These are phyloP conservation scores for Lycocerus yunnanus DNA, from an alignment of 2,888 invertebrate species.

Conservation along the genomic window DNA sequence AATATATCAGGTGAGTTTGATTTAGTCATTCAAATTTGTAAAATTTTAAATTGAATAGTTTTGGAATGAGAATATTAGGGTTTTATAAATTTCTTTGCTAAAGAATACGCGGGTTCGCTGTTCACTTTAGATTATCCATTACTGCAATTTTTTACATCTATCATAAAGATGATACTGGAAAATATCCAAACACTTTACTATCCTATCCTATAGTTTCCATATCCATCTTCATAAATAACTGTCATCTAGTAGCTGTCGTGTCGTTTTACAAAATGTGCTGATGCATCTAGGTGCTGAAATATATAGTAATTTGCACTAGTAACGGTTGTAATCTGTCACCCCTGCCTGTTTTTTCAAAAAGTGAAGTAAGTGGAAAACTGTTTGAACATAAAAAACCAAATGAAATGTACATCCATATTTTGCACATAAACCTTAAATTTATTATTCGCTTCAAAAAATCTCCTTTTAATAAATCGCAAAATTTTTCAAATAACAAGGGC, in stretches of 20 bases:
- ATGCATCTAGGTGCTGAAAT: constrained; percentile 17
- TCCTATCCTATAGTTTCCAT: not conserved
- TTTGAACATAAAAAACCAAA: not conserved
- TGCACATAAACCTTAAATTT: not conserved
- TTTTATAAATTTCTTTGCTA: not conserved
- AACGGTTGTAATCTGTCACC: constrained; percentile 16
- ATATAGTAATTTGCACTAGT: constrained; percentile 18
- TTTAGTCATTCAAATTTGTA: not conserved
- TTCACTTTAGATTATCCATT: not conserved
- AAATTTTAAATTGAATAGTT: not conserved
- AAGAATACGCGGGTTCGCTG: not conserved
- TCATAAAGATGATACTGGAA: not conserved
- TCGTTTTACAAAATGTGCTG: constrained; percentile 15
- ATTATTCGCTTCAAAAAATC: not conserved
- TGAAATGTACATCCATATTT: not conserved
- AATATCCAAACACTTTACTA: not conserved
- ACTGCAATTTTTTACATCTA: not conserved
- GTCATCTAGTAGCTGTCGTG: constrained; percentile 16
- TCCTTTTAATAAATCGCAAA: not conserved
- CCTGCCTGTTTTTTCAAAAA: not conserved
- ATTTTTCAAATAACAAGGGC: not conserved
- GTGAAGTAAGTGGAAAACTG: not conserved
- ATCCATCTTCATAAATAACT: constrained; percentile 17
- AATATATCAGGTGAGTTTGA: constrained; percentile 6
- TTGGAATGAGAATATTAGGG: not conserved